These are phyloP conservation scores for Epinephelus lanceolatus DNA, from an alignment of 2,113 vertebrate genomes.

Conservation along the genomic window DNA sequence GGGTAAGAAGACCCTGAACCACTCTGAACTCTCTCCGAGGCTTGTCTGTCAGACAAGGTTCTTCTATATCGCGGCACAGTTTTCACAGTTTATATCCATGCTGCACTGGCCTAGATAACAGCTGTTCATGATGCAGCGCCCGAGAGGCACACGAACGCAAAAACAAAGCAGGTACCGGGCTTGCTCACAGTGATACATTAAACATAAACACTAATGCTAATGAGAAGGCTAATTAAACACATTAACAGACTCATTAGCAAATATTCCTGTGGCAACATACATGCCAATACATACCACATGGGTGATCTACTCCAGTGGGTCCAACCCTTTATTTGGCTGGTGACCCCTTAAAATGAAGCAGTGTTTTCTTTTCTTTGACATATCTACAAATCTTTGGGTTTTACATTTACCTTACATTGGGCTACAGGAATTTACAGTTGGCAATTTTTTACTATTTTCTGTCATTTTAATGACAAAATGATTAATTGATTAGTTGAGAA, in stretches of 20 bases:
- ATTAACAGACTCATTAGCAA: slow-evolving; percentile 8
- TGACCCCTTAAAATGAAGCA: not conserved
- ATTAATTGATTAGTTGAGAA: not conserved
- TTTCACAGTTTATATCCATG: slow-evolving; percentile 44
- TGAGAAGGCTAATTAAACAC: slow-evolving; percentile 16
- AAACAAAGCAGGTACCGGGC: slow-evolving; percentile 24
- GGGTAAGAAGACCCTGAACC: slow-evolving; percentile 48
- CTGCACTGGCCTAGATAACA: slow-evolving; percentile 57
- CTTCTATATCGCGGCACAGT: slow-evolving; percentile 28
- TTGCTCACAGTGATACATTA: slow-evolving; percentile 4
- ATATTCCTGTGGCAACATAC: not conserved
- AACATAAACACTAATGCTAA: slow-evolving; percentile 24
- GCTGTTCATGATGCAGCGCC: slow-evolving; percentile 45
- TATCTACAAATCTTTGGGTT: not conserved
- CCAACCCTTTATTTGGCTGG: not conserved
- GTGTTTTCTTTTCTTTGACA: not conserved
- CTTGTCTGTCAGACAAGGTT: slow-evolving; percentile 50
- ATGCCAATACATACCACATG: not conserved
- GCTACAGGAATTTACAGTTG: not conserved
- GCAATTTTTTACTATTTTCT: too few species aligned
- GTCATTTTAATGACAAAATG: not conserved
- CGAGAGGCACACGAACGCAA: slow-evolving; percentile 8
- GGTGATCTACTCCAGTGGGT: not conserved
- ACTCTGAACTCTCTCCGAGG: slow-evolving; percentile 17
- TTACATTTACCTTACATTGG: not conserved